Conservation (phyloP, 2,113 vertebrate genomes). For the Apaloderma vittatum region DNA sequence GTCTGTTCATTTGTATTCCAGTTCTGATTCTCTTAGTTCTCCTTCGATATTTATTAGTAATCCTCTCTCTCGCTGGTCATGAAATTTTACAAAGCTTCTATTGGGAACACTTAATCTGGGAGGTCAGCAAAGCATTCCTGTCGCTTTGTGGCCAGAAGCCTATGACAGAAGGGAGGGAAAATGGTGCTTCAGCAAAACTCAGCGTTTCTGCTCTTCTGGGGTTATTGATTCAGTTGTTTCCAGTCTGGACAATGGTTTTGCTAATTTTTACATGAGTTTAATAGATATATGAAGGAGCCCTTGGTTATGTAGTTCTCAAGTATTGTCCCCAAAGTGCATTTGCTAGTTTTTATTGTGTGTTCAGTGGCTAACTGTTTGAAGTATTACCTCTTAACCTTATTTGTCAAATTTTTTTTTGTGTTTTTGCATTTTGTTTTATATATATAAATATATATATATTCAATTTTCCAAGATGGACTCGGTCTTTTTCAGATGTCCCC, state of each 20-base stretch:
- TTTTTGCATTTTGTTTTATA: slow-evolving; percentile 80
- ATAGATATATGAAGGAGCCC: slow-evolving; percentile 80
- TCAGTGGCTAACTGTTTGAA: slow-evolving; percentile 81
- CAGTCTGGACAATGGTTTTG: slow-evolving; percentile 77
- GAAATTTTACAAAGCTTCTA: slow-evolving; percentile 7
- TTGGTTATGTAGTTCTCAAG: slow-evolving; percentile 78
- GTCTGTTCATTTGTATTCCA: slow-evolving; percentile 53
- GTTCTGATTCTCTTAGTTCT: slow-evolving; percentile 69
- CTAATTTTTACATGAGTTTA: slow-evolving; percentile 78
- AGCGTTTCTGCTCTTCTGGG: slow-evolving; percentile 68
- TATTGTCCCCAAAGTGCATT: slow-evolving; percentile 80
- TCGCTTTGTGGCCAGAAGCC: slow-evolving; percentile 52
- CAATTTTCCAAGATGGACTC: slow-evolving; percentile 82
- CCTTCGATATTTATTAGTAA: slow-evolving; percentile 66
- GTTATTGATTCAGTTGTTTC: slow-evolving; percentile 69
- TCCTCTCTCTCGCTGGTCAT: slow-evolving; percentile 60
- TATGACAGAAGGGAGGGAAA: slow-evolving; percentile 59
- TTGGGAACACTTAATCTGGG: slow-evolving; percentile 43
- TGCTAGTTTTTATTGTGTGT: slow-evolving; percentile 80
- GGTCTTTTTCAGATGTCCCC: slow-evolving; percentile 84
- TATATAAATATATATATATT: slow-evolving; percentile 74
- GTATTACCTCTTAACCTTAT: slow-evolving; percentile 84
- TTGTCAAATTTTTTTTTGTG: slow-evolving; percentile 71
- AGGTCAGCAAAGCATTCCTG: slow-evolving; percentile 29
- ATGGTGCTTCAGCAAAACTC: slow-evolving; percentile 82